Evolutionary conservation across 1,140 invertebrate species (phyloP), one percentile per base, ranked within the genome.

Genomic region (Eufriesea mexicana): DNA sequence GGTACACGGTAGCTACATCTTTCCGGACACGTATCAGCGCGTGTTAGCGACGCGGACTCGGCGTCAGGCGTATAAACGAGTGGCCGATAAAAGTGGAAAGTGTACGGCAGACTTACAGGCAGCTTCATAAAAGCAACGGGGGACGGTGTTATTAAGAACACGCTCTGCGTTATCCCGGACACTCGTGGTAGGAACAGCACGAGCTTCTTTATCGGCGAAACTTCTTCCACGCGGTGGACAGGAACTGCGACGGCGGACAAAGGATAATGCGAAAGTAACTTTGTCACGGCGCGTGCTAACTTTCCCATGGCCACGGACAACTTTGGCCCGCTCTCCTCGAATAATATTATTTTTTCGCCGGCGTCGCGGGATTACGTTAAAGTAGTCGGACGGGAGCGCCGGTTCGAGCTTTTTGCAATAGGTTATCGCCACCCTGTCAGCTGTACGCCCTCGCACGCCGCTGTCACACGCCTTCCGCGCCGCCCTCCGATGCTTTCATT

Each of bases 291-390:
- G 84, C 59, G 86, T 88, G 87, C 72, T 83, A 88, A 89, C 86
- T 89, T 89, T 88, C 87, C 79, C 84, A 88, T 85, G 78, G 79
- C 79, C 79, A 67, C 84, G 84, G 77, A 80, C 83, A 89, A 89
- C 87, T 89, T 89, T 61, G 83, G 76, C 64, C 81, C 76, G 72
- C 35, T 7, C 55, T 80, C 70, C 80, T 88, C 81, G 79, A 86
- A 89, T 86, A 89, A 89, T 89, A 89, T 89, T 89, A 89, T 89
- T 89, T 89, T 88, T 89, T 89, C 87, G 61, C 72, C 86, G 45
- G 47, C 78, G 59, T 62, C 72, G 78, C 79, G 42, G 80, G 86
- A 89, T 89, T 89, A 89, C 87, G 84, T 79, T 82, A 70, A 79
- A 83, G 78, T 55, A 28, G 83, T 35, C 64, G 71, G 9, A 20